Base-by-base conservation (phyloP, 2,888 invertebrate species). In the Polydesmus complanatus region DNA sequence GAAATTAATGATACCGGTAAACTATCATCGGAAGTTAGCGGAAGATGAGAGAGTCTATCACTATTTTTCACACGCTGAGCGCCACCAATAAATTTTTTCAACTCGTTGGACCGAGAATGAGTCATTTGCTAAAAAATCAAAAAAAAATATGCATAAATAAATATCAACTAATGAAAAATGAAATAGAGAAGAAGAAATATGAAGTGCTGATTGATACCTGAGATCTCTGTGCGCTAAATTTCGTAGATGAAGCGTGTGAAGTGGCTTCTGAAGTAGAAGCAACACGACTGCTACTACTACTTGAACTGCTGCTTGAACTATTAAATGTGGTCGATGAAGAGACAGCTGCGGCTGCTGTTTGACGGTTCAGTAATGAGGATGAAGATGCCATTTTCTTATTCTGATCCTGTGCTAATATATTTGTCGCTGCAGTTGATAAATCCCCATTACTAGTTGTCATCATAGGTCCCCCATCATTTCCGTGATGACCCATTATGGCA, bases 341-440 rank as follows among this genome's bases (percentile, higher is more conserved):
- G 18, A 18, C 18, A n/a, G 26, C 23, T 18, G 52, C 11, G 18
- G 18, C 8, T 8, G 19, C 11, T 49, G 22, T 22, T 27, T 56
- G 56, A 1, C 56, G 56, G 19, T 56, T 56, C 19, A 56, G 1
- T 22, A 56, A 22, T n/a, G 26, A 47, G 5, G 58, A 19, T 37
- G 37, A 37, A 37, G 8, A 14, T 8, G 37, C 5, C 37, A 37
- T 37, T 19, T 58, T 58, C 51, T 50, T 58, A n/a, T 58, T 58
- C 5, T 58, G 83, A 68, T 85, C 78, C 74, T 82, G 84, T 5
- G 8, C 14, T 5, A 5, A 8, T 8, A 8, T 37, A 14, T 37
- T 37, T 8, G 8, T 37, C 8, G 37, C 37, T 75, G 84, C 84
- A 71, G 83, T 78, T 67, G 82, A 79, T 77, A 82, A 76, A 68